These are phyloP conservation scores for Crotalus viridis DNA, from an alignment of 2,113 vertebrate species.

Conservation along the genomic window DNA sequence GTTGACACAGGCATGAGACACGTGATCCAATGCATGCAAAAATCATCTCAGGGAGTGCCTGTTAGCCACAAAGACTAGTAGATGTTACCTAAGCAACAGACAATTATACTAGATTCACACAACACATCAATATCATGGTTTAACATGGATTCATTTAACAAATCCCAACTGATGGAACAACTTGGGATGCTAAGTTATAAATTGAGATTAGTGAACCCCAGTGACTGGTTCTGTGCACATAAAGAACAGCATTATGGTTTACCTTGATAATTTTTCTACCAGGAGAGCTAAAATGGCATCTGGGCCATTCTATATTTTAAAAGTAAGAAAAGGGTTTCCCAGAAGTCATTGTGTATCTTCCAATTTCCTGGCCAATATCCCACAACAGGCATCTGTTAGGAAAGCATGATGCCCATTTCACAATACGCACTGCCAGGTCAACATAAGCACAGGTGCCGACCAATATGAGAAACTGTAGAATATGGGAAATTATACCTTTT, in stretches of 20 bases:
- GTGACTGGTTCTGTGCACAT: not conserved
- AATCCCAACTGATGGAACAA: not conserved
- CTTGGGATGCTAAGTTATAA: not conserved
- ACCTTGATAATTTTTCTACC: not conserved
- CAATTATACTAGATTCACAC: not conserved
- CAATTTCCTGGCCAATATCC: slow-evolving; percentile 11
- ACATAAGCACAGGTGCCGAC: not conserved
- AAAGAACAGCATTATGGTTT: not conserved
- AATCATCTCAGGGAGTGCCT: not conserved
- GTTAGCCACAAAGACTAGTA: not conserved
- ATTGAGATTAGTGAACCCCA: not conserved
- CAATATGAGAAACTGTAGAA: slow-evolving; percentile 2
- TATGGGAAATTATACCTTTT: not conserved
- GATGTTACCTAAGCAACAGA: not conserved
- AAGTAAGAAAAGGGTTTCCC: not conserved
- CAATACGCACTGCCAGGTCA: not conserved
- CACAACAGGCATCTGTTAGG: slow-evolving; percentile 22
- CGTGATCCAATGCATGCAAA: not conserved
- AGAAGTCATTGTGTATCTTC: not conserved
- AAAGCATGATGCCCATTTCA: not conserved
- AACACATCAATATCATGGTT: not conserved
- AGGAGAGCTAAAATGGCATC: not conserved
- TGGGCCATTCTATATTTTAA: not conserved
- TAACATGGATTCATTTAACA: not conserved
- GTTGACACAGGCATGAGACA: not conserved